Evolutionary conservation across 1,140 invertebrate species (phyloP).

Genomic region (Lepidurus packardi): DNA sequence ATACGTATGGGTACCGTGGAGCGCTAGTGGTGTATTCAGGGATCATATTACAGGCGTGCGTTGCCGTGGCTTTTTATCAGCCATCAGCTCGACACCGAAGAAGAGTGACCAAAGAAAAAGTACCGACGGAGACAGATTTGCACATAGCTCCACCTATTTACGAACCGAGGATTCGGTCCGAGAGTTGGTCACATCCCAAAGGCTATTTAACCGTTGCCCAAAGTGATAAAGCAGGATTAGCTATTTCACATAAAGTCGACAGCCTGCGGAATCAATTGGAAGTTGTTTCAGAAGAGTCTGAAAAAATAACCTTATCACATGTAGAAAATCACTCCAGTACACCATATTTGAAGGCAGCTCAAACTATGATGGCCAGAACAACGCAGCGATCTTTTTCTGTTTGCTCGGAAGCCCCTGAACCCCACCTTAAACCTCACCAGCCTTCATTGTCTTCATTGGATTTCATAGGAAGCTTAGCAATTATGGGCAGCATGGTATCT

Average conservation of each 20-base stretch:
- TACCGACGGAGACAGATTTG: background rate
- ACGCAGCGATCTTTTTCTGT: slow-evolving; percentile 24
- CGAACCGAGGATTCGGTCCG: background rate
- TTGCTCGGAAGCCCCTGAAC: background rate
- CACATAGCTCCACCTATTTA: background rate
- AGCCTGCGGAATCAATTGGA: background rate
- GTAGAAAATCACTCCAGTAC: background rate
- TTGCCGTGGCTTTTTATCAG: slow-evolving; percentile 39
- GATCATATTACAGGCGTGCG: slow-evolving; percentile 40
- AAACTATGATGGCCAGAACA: background rate
- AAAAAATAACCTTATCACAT: background rate
- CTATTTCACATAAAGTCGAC: background rate
- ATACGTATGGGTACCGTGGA: slow-evolving; percentile 32
- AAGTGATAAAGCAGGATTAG: background rate
- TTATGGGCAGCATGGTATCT: slow-evolving; percentile 28
- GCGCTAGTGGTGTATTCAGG: slow-evolving; percentile 42
- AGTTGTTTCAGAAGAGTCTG: background rate
- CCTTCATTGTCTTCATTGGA: background rate
- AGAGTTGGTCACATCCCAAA: background rate
- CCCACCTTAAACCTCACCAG: background rate
- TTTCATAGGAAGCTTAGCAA: slow-evolving; percentile 21
- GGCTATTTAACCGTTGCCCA: background rate
- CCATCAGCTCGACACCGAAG: slow-evolving; percentile 38
- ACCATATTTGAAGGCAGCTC: background rate
- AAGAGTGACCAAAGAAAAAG: background rate